These are phyloP conservation scores for Drosophila ambigua DNA, from an alignment of 1,140 invertebrate species.

Conservation along the genomic window DNA sequence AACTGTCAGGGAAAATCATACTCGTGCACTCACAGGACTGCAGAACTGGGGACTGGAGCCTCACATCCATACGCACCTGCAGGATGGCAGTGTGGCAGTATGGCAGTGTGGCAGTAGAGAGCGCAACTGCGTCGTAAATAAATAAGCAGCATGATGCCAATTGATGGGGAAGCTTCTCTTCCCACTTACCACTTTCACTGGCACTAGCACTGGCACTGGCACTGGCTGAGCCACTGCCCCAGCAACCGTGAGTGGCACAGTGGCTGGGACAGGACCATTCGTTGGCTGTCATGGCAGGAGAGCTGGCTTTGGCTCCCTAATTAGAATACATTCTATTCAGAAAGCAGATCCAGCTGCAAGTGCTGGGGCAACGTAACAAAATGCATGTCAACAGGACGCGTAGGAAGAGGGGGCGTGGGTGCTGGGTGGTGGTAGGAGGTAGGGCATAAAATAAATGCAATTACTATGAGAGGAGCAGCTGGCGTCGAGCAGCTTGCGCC, in stretches of 20 bases:
- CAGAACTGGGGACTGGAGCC: background rate
- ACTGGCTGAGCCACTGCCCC: no score
- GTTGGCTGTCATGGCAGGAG: background rate
- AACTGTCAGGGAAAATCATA: no score
- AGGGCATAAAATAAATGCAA: no score
- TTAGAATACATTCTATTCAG: slow-evolving; percentile 51
- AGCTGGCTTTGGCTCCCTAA: slow-evolving; percentile 13
- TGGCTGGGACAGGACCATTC: slow-evolving; percentile 31
- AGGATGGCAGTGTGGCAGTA: background rate
- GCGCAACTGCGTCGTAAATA: slow-evolving; percentile 51
- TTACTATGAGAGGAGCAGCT: no score
- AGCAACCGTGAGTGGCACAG: background rate
- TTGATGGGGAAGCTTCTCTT: slow-evolving; percentile 29
- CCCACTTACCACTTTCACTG: no score
- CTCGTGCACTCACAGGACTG: no score
- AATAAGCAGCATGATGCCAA: slow-evolving; percentile 54
- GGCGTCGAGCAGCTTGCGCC: no score
- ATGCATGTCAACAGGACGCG: slow-evolving; percentile 2
- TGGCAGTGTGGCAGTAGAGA: no score
- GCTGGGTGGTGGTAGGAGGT: background rate
- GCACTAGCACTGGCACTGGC: no score
- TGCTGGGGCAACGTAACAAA: slow-evolving; percentile 5
- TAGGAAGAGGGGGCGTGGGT: background rate
- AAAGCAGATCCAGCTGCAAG: slow-evolving; percentile 31
- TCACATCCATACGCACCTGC: background rate